Base-by-base conservation (phyloP, 2,888 invertebrate species). In the Gortyna flavago region DNA sequence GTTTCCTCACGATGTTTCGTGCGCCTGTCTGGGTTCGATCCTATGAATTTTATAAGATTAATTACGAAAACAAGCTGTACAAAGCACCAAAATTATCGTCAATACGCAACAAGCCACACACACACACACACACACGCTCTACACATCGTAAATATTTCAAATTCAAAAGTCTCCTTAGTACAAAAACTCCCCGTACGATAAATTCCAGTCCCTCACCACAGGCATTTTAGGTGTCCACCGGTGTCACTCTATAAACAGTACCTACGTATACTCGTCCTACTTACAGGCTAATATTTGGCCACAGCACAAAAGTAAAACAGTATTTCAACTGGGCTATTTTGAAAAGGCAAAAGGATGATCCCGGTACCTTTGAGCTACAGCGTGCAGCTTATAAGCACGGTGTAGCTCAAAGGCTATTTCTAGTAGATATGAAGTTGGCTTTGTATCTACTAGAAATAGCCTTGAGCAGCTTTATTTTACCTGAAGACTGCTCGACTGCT, bases 191-290 rank as follows among this genome's bases (percentile, higher is more conserved):
- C 18, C 21, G 2, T 51, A 54, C 59, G 61, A 69, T 72, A 83
- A 83, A 81, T 81, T 68, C 51, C 59, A 38, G 51, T 41, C 59
- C 62, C 64, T 44, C 11, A 69, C 79, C 68, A 21, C 51, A 3
- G 29, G 57, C 8, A 74, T 84, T 72, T 70, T 62, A 84, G 62
- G 57, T 84, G 74, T 69, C 80, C 65, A 77, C 66, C 84, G 59
- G 57, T 51, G 70, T 74, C 75, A 80, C 67, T 84, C 57, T 75
- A 57, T 75, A 77, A 84, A 84, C 83, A 82, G 74, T 21, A 44
- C 44, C 44, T 44, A 81, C 78, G 75, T 82, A 82, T 82, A 78
- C 72, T 59, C 38, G 78, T 82, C 79, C 76, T 72, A 81, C 72
- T 82, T 77, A 79, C 75, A 38, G 35, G 62, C 70, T 75, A 76